Base-by-base conservation (phyloP, 2,888 invertebrate genomes). In the Empis livida region DNA sequence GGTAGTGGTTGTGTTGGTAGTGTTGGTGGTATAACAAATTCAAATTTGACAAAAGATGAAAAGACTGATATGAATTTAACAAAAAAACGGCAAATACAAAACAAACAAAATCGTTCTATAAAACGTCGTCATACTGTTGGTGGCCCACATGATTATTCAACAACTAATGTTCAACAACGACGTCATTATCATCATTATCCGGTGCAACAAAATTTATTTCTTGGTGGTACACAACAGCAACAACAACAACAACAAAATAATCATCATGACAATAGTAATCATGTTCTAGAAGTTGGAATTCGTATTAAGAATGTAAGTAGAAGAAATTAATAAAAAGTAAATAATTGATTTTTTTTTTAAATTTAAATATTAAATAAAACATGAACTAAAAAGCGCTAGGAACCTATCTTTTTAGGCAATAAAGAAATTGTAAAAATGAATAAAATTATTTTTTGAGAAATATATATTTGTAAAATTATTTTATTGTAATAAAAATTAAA, bases 71-170 rank as follows among this genome's bases (percentile, higher is more conserved):
- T 82, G 66, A 86, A 86, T 69, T 77, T 83, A 54, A 83, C 81
- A 63, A 84, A 83, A 62, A 75, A 82, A 56, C 75, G 83, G 40
- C 82, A 82, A 64, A 70, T 68, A 51, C 68, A 69, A 55, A 68
- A 68, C 49, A 67, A 68, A 53, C 68, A 67, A 51, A 68, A 65
- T 59, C 65, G 70, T 44, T 85, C 86, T 53, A 87, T 90, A 60
- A 90, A 90, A 69, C 77, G 93, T 40, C 76, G 93, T 27, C 92
- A 93, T 71, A 93, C 93, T 1, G 91, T 93, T 10, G 92, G 92
- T 52, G 92, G 93, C 46, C 87, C 88, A n/a, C 88, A 89, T 69
- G 92, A 92, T 70, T 85, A 68, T 52, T 57, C 63, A 23, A 57
- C 60, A 14, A 61, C 60, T 8, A 46, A 37, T 37, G 1, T 52